A percentile compares a stretch with the other conserved stretches of the same genome.
Evolutionary conservation across 2,888 invertebrate species (phyloP).

Genomic region (Pachliopta kotzebuea): DNA sequence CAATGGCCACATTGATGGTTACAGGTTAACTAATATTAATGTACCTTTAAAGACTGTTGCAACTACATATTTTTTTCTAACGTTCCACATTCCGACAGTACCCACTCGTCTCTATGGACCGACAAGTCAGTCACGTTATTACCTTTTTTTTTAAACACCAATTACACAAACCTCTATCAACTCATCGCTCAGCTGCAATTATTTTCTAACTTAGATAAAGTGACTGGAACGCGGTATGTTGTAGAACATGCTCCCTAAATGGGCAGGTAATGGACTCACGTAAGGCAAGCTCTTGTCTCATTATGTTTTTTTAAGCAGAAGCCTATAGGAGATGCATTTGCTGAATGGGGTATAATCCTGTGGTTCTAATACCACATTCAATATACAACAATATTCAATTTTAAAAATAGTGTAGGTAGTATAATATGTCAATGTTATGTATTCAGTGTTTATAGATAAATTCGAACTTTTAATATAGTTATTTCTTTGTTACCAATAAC

Average conservation of each 20-base stretch:
- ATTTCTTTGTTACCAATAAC: conserved; percentile 16
- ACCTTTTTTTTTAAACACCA: conserved; percentile 21
- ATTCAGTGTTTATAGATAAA: too few species aligned
- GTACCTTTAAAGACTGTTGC: neutral
- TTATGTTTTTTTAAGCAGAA: neutral
- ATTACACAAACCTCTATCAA: conserved; percentile 30
- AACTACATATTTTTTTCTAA: conserved; percentile 4
- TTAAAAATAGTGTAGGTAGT: too few species aligned
- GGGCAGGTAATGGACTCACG: conserved; percentile 45
- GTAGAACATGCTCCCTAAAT: conserved; percentile 41
- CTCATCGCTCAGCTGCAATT: conserved; percentile 34
- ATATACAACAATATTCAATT: too few species aligned
- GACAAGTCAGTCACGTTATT: conserved; percentile 8
- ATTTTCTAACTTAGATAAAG: conserved; percentile 44
- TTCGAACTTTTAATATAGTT: neutral
- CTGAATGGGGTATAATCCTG: neutral
- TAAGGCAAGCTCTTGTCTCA: conserved; percentile 4
- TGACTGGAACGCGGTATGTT: conserved; percentile 45
- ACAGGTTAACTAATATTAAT: neutral
- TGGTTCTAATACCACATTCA: too few species aligned
- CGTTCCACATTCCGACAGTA: conserved; percentile 13
- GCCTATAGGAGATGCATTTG: neutral
- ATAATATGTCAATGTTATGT: too few species aligned
- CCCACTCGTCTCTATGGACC: conserved; percentile 10
- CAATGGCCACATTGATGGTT: neutral